Evolutionary conservation across 2,113 vertebrate species (phyloP).

Genomic region (Misgurnus mizolepis): DNA sequence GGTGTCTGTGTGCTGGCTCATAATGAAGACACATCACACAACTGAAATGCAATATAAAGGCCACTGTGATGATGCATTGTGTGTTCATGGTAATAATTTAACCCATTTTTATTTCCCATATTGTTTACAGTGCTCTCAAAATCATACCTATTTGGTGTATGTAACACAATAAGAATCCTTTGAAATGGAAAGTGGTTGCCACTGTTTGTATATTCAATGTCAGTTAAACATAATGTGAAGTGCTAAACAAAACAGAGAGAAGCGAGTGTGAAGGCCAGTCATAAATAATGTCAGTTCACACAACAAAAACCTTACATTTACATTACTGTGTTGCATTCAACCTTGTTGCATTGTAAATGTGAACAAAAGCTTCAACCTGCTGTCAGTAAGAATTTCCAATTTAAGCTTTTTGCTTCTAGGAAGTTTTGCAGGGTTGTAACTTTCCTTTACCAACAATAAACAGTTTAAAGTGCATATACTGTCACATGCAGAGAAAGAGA

Average conservation of each 20-base stretch:
- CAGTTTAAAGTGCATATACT: slow-evolving; percentile 6
- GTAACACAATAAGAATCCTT: background rate
- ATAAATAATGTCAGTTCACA: slow-evolving; percentile 3
- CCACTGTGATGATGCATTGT: too few species aligned
- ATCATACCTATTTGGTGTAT: background rate
- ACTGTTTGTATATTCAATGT: background rate
- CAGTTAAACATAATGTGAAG: background rate
- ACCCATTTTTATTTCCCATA: too few species aligned
- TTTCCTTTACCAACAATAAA: background rate
- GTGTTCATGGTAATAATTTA: too few species aligned
- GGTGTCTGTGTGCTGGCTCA: too few species aligned
- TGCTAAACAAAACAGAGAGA: slow-evolving; percentile 17
- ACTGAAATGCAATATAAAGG: too few species aligned
- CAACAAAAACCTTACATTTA: slow-evolving; percentile 8
- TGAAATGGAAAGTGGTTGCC: background rate
- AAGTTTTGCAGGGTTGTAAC: background rate
- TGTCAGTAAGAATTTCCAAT: background rate
- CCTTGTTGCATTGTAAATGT: background rate
- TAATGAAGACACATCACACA: too few species aligned
- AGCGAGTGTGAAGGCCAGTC: background rate
- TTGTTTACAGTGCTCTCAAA: background rate
- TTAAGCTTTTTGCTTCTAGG: background rate
- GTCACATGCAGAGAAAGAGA: slow-evolving; percentile 2
- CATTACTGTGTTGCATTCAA: background rate
- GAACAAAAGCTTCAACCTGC: slow-evolving; percentile 1